A percentile compares a stretch with the other conserved stretches of the same genome.
Conservation (phyloP, 2,797 vertebrate genomes). For the Phataginus tricuspis region DNA sequence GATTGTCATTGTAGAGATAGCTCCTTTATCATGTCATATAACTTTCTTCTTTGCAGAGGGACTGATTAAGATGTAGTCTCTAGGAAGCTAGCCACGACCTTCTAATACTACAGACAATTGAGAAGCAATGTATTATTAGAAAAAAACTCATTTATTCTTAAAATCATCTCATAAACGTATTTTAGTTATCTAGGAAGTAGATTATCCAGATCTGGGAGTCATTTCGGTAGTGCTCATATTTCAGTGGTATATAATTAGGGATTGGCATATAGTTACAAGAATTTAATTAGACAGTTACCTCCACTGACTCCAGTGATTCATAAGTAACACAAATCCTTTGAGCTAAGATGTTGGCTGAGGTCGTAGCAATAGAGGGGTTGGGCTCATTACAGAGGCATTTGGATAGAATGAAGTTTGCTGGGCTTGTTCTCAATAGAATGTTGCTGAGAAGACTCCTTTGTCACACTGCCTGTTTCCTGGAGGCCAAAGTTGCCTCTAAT, state of each 20-base stretch:
- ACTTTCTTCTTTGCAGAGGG: background rate
- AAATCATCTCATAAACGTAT: background rate
- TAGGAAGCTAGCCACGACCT: background rate
- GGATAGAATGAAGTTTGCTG: background rate
- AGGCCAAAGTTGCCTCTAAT: background rate
- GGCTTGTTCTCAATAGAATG: background rate
- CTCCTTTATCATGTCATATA: background rate
- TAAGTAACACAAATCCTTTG: background rate
- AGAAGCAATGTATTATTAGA: background rate
- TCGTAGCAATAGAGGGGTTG: background rate
- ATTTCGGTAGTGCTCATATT: background rate
- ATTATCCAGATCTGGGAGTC: background rate
- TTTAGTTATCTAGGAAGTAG: background rate
- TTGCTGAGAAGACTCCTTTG: background rate
- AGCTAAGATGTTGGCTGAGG: background rate
- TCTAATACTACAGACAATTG: background rate
- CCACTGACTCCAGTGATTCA: background rate
- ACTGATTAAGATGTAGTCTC: background rate
- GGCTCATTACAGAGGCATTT: background rate
- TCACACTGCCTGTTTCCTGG: background rate
- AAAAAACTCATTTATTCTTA: slow-evolving; percentile 3
- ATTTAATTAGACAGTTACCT: background rate
- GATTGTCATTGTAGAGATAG: background rate
- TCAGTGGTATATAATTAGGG: background rate
- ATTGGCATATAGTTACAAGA: background rate